Conservation (phyloP, 1,140 invertebrate genomes). For the Tribolium madens region DNA sequence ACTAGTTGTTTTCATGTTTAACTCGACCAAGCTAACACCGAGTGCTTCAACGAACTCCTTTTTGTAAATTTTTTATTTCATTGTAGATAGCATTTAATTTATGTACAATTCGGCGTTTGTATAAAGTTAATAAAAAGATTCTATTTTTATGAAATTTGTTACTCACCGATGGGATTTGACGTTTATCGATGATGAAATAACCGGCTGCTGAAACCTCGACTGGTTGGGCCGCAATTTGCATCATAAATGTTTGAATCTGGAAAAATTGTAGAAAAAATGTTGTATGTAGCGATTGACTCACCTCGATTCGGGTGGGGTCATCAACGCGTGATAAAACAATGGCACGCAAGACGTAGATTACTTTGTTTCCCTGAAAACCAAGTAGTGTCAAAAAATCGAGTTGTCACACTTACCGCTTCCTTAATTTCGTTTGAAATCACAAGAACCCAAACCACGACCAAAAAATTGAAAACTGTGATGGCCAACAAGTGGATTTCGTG, state of each 20-base stretch:
- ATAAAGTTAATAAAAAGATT: not conserved
- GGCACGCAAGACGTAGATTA: conserved; percentile 49
- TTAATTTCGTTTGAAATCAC: conserved; percentile 29
- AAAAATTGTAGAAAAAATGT: conserved; percentile 3
- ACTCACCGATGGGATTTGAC: conserved; percentile 49
- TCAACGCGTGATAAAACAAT: conserved; percentile 44
- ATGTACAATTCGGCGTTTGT: not conserved
- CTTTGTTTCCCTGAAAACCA: conserved; percentile 50
- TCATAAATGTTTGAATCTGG: conserved; percentile 51
- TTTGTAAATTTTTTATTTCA: not conserved
- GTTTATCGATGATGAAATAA: conserved; percentile 53
- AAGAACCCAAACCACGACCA: conserved; percentile 5
- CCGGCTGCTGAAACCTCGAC: conserved; percentile 52
- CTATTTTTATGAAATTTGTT: not conserved
- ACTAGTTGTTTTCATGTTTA: not conserved
- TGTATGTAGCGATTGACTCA: not conserved
- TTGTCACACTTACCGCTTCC: conserved; percentile 19
- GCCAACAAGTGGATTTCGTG: conserved; percentile 19
- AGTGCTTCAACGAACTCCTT: not conserved
- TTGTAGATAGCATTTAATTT: conserved; percentile 24
- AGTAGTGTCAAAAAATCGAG: too few species aligned
- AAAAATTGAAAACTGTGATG: conserved; percentile 20
- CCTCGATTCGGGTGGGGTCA: conserved; percentile 47
- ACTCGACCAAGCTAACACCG: not conserved
- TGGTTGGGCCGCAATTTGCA: conserved; percentile 48